These are phyloP conservation scores for Epizoanthus rinbou DNA, from an alignment of 92 coral and sea anemone species.

Conservation along the genomic window DNA sequence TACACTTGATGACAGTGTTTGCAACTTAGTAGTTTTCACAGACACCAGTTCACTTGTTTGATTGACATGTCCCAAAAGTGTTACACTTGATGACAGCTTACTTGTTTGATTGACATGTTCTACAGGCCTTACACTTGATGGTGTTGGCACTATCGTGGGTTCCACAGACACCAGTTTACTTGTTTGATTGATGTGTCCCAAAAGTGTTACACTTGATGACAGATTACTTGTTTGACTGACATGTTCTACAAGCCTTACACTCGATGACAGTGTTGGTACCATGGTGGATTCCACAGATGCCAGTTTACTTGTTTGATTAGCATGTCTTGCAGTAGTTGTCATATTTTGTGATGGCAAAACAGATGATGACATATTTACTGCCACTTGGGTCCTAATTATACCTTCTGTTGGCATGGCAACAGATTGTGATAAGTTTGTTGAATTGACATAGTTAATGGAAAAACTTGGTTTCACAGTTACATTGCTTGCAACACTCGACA, in stretches of 20 bases:
- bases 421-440: too few species aligned
- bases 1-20: background rate
- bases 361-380: background rate
- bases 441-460: too few species aligned
- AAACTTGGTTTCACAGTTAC: too few species aligned
- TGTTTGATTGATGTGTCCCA: background rate
- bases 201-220: background rate
- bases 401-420: too few species aligned
- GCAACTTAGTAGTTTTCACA: background rate
- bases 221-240: background rate
- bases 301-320: background rate
- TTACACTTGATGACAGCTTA: background rate
- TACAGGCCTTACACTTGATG: background rate
- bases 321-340: background rate
- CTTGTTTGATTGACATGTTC: background rate
- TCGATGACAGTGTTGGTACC: background rate
- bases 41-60: slow-evolving; percentile 4
- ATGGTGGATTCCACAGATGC: background rate
- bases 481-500: too few species aligned
- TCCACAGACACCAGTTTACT: too few species aligned
- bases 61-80: background rate
- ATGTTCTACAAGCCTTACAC: background rate
- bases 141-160: too few species aligned
- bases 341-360: background rate
- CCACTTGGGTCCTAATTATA: too few species aligned